phyloP scores from a whole-genome alignment of 2,888 invertebrate genomes.

The Lasius platythorax region DNA sequence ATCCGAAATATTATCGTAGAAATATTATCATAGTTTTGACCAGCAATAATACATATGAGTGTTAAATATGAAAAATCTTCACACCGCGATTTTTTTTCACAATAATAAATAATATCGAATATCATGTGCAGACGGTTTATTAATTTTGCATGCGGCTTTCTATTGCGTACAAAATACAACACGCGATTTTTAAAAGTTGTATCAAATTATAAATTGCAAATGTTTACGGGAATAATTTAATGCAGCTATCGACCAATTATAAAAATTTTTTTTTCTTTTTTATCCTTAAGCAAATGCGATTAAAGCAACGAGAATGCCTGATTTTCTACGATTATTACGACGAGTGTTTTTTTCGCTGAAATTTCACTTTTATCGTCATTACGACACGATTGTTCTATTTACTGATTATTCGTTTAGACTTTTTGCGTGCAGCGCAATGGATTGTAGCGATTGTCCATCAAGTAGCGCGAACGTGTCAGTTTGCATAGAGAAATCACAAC shows the following conservation, averaged over 20 bases:
- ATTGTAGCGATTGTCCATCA: neutral
- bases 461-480: conserved; percentile 4
- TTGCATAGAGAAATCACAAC: neutral
- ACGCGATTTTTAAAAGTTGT: neutral
- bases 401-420: neutral
- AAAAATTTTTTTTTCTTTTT: conserved; percentile 17
- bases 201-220: neutral
- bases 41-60: neutral
- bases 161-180: neutral
- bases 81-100: neutral
- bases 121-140: neutral
- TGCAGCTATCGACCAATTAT: neutral
- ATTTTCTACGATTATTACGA: conserved; percentile 18
- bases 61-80: neutral
- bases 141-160: neutral
- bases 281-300: neutral
- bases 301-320: neutral
- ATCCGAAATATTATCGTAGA: neutral
- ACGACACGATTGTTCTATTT: neutral
- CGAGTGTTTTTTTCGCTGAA: neutral
- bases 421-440: conserved; percentile 5
- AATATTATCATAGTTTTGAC: neutral
- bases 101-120: neutral
- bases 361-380: conserved; percentile 31
- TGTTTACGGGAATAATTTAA: neutral